Base-by-base conservation (phyloP, 2,797 vertebrate genomes). In the Lutjanus campechanus region DNA sequence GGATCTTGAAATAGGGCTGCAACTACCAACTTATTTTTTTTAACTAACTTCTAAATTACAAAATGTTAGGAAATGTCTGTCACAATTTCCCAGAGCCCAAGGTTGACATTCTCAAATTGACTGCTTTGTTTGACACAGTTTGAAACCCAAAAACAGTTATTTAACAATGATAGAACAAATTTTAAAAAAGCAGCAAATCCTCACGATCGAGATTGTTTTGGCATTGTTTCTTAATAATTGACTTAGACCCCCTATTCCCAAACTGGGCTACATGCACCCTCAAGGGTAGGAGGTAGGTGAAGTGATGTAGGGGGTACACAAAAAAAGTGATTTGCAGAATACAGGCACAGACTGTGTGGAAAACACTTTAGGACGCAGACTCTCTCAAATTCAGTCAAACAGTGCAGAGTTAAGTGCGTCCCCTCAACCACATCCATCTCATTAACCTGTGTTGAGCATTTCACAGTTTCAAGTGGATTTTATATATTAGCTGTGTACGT, bases 11-110 rank as follows among this genome's bases (percentile, higher is more conserved):
- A 59, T 41, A 25, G 19, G 43, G 13, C 65, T 62, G 40, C 56
- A 56, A 8, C 61, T 16, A 25, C 25, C 19, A 63, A 40, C 54
- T 76, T 49, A 47, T 36, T 76, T 62, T 62, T 1, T 73, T 68
- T 43, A 36, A 36, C 29, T 36, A 36, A 36, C 40, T 46, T 13
- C 22, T 51, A 29, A 71, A 51, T 69, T 7, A 60, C 19, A 47
- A 55, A 61, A 20, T 50, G 25, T 22, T 20, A 12, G 20, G 65
- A 64, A 73, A 67, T 41, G 50, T 4, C 29, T 17, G 51, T 63
- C 4, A 44, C 7, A 55, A 17, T 51, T 40, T 59, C 29, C 46
- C 53, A 41, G 16, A 77, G 29, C 44, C 25, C 60, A 58, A 49
- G 55, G 29, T 41, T 29, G 49, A 55, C 15, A 11, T 41, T 25